Percentiles rank a stretch among this genome's conserved stretches.
These are phyloP conservation scores for Chaetoderma sp. DNA, from an alignment of 2,888 invertebrate species.

Conservation along the genomic window DNA sequence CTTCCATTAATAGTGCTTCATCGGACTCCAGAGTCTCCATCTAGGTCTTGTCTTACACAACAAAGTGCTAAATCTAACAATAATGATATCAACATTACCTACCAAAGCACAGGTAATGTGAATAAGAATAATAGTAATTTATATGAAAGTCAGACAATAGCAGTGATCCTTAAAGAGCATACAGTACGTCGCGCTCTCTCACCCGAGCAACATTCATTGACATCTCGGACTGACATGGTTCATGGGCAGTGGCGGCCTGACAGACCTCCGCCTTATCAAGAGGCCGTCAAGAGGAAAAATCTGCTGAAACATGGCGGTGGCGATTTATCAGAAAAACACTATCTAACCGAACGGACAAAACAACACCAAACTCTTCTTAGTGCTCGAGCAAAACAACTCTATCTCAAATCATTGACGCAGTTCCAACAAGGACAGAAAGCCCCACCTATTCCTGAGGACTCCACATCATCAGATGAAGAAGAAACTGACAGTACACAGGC, in stretches of 20 bases:
- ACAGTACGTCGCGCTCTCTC: neutral
- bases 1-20: no score
- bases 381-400: conserved; percentile 54
- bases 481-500: no score
- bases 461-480: neutral
- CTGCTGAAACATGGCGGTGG: conserved; percentile 46
- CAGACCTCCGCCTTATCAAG: conserved; percentile 58
- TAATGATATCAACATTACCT: no score
- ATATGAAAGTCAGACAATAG: neutral
- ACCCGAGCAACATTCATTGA: neutral
- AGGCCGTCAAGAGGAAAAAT: conserved; percentile 55
- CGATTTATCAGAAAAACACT: conserved; percentile 44
- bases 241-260: conserved; percentile 48
- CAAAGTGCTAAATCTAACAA: no score
- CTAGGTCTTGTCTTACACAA: no score
- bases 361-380: no score
- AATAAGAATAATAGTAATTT: conserved; percentile 1
- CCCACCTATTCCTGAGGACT: no score
- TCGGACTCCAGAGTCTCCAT: no score
- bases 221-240: no score
- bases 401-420: conserved; percentile 50
- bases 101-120: no score
- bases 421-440: neutral
- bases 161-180: neutral
- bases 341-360: no score